Base-by-base conservation (phyloP, 2,888 invertebrate species). In the Drosophila meridiana region DNA sequence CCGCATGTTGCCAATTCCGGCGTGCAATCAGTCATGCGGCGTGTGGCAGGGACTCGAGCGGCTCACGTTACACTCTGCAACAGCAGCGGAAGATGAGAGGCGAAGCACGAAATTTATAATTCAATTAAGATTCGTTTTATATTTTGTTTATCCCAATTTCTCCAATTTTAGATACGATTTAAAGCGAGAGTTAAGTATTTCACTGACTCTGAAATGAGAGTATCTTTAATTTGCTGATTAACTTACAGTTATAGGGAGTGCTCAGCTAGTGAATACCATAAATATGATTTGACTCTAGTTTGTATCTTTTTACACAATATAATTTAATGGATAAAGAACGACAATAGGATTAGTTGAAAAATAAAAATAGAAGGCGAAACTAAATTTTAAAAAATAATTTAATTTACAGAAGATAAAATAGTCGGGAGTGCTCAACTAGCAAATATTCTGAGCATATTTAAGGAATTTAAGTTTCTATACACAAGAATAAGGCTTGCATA, bases 1-100 rank as follows among this genome's bases (percentile, higher is more conserved):
- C 76, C 62, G 72, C 69, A 69, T 83, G 76, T 69, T 63, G 72
- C 67, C 68, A 59, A 69, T 74, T 87, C 42, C 47, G 60, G 40
- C 56, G n/a, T 61, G 69, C 87, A 81, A 76, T 83, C 73, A 62
- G 70, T 83, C 84, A 81, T 61, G 68, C 57, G 48, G 59, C 34
- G 20, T 32, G 26, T 52, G 52, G 53, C 42, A 53, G 20, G 20
- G 43, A 43, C 40, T 32, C 45, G 9, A 34, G 58, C 57, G 32
- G 20, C 43, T 42, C 56, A 28, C 57, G 14, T 58, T 32, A 45
- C 56, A 56, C 56, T 56, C 28, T 0, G 13, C 53, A 38, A 13
- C 53, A 36, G 14, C 28, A 28, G 0, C 2, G n/a, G 32, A 4
- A 9, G 52, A 20, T 30, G 52, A 20, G 34, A 20, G 4, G 48